Evolutionary conservation across 1,140 invertebrate genomes (phyloP).

Genomic region (Listronotus oregonensis): DNA sequence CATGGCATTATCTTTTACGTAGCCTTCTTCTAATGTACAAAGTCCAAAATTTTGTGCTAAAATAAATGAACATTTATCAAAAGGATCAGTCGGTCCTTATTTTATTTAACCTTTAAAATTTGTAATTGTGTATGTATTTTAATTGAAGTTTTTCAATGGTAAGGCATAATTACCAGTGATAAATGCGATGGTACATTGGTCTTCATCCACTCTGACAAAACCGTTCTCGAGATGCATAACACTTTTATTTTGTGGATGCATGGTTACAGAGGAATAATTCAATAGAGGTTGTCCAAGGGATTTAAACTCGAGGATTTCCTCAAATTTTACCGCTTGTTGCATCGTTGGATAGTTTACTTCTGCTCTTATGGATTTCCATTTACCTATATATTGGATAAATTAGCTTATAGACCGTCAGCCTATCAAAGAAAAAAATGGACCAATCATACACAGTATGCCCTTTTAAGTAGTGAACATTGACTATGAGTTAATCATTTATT

Average conservation of each 20-base stretch:
- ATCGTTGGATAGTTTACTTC: conserved; percentile 66
- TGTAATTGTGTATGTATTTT: not conserved
- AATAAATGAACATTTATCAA: not conserved
- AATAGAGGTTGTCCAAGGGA: conserved; percentile 69
- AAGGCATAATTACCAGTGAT: conserved; percentile 44
- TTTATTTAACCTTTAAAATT: too few species aligned
- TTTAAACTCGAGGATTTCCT: conserved; percentile 65
- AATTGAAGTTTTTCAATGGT: not conserved
- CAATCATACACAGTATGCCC: too few species aligned
- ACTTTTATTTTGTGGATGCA: conserved; percentile 60
- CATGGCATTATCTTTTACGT: conserved; percentile 32
- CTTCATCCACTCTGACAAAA: conserved; percentile 66
- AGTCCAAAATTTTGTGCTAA: conserved; percentile 68
- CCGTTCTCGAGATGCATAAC: conserved; percentile 71
- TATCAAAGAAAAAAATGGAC: too few species aligned
- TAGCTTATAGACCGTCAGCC: too few species aligned
- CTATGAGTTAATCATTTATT: too few species aligned
- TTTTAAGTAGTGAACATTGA: too few species aligned
- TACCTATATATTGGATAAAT: conserved; percentile 55
- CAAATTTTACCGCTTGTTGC: conserved; percentile 62
- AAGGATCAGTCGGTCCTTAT: too few species aligned
- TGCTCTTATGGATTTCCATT: conserved; percentile 63
- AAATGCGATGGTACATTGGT: conserved; percentile 63
- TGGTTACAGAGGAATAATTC: conserved; percentile 63
- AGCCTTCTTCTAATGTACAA: conserved; percentile 64